phyloP scores from a whole-genome alignment of 1,140 invertebrate species.

The Steinernema khuongi region DNA sequence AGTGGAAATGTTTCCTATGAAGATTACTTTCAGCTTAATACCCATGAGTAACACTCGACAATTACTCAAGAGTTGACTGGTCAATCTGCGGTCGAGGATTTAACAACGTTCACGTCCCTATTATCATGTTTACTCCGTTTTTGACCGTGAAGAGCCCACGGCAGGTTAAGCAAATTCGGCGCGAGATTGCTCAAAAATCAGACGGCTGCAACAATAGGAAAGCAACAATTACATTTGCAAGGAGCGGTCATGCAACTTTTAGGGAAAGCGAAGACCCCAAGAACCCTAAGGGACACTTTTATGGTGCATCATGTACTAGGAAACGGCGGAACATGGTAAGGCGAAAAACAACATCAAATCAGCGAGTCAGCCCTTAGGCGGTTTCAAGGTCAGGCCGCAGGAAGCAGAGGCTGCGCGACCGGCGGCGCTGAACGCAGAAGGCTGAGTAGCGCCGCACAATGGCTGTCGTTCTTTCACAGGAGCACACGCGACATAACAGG shows the following conservation, averaged over 20 bases:
- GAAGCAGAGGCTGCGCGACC: background rate
- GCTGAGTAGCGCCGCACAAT: background rate
- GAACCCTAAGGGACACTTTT: background rate
- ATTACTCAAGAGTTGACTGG: no score
- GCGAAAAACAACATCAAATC: conserved; percentile 7
- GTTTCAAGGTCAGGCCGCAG: conserved; percentile 3
- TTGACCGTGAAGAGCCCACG: conserved; percentile 2
- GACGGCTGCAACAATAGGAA: no score
- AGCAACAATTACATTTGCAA: no score
- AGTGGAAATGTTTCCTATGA: no score
- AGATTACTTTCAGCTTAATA: no score
- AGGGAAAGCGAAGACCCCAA: background rate
- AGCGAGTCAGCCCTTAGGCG: conserved; percentile 13
- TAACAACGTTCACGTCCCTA: no score
- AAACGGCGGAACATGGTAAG: background rate
- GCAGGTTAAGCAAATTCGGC: background rate
- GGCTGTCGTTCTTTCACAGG: background rate
- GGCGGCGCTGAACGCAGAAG: background rate
- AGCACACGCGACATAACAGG: background rate
- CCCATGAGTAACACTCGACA: no score
- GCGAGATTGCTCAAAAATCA: no score
- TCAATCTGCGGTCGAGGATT: no score
- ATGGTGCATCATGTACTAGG: background rate
- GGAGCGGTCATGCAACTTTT: background rate
- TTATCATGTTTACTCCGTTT: no score